Conservation (phyloP, 2,888 invertebrate species). For the Trachelus tabidus region DNA sequence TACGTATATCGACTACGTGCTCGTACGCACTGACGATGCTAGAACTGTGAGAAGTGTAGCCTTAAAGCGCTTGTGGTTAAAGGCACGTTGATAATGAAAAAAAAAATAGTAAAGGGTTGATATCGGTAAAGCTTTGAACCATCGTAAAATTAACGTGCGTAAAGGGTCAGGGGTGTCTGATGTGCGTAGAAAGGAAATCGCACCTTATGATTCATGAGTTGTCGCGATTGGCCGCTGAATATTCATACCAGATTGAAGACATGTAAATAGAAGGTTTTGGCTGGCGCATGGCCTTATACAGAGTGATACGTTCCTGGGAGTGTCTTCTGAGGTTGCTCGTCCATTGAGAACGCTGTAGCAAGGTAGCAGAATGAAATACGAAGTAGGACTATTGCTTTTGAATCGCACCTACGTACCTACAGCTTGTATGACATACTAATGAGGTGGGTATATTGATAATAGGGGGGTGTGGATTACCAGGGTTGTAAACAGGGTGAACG, state of each 20-base stretch:
- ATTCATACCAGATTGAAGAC: neutral
- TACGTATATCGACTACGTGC: neutral
- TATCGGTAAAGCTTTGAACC: neutral
- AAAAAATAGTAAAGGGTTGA: neutral
- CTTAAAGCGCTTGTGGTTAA: neutral
- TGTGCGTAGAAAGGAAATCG: neutral
- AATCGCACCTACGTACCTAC: neutral
- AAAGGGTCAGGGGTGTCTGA: neutral
- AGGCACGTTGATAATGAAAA: neutral
- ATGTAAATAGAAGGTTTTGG: neutral
- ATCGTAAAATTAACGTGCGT: neutral
- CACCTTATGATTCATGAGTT: conserved; percentile 5
- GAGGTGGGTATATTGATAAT: neutral
- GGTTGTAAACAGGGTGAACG: conserved; percentile 8
- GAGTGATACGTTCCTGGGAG: neutral
- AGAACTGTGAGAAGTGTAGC: neutral
- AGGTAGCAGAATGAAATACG: neutral
- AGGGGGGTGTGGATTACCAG: neutral
- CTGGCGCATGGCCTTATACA: neutral
- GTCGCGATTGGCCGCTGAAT: conserved; percentile 1
- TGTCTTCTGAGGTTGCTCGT: neutral
- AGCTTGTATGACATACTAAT: neutral
- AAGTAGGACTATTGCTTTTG: neutral
- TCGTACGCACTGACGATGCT: neutral
- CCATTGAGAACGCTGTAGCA: neutral